Base-by-base conservation (phyloP, 2,113 vertebrate species). In the Gnathonemus longibarbis region DNA sequence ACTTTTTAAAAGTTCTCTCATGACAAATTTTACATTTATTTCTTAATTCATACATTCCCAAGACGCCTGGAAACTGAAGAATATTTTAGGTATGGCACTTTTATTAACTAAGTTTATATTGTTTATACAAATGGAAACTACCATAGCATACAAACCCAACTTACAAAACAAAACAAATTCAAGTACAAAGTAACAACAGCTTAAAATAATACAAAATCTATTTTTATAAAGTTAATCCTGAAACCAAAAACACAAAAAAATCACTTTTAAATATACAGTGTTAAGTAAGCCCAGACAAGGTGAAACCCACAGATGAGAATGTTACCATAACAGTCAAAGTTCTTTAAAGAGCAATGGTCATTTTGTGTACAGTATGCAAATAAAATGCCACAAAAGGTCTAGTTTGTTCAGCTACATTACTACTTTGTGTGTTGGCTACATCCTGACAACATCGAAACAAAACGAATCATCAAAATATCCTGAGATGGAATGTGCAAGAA, bases 151-250 rank as follows among this genome's bases (percentile, higher is more conserved):
- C 50, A 77, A 46, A 89, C 49, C 49, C 19, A 58, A 89, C 24
- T 66, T 88, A 42, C 31, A 88, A 56, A 88, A 35, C 52, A 62
- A 56, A 88, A 87, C 27, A 87, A 87, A 19, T 87, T 53, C 86
- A 87, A 53, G 13, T 87, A 87, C 49, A 53, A 56, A 87, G 31
- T 45, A 85, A 85, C 45, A 85, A 46, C 80, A 35, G 83, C 83
- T 85, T 17, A 80, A 80, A 80, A 80, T 80, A 80, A 80, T 80
- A 80, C 15, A 80, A 80, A 80, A 80, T 42, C 35, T 11, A 52
- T 52, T 53, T 87, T 52, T 87, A 87, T n/a, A 84, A 84, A 84
- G 83, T 21, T 7, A 48, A 48, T 45, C 45, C 39, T 84, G 83
- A 42, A 48, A n/a, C 42, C 83, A 45, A 46, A 84, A 77, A 80